Base-by-base conservation (phyloP, 2,113 vertebrate species). In the Gallinago paraguaiae region DNA sequence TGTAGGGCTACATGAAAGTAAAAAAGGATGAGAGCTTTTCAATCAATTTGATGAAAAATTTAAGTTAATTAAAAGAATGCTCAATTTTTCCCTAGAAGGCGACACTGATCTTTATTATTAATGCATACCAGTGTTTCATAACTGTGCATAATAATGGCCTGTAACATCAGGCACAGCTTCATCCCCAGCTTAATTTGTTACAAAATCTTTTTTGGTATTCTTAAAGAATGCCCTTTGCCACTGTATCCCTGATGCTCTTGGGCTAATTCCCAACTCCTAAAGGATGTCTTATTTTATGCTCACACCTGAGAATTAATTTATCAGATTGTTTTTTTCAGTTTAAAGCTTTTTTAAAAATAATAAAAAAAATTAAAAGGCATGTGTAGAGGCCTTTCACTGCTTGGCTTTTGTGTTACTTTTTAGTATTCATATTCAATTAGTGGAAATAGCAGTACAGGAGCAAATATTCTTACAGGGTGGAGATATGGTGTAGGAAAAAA, bases 31-130 rank as follows among this genome's bases (percentile, higher is more conserved):
- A 98, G 97, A 98, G 97, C 91, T 97, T 98, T 98, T 98, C 97
- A 98, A 98, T 98, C 97, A 98, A 98, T 97, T 97, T 97, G 97
- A 98, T 98, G 96, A 98, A 98, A 98, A 98, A 96, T 95, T 97
- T 98, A 98, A 98, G 96, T 98, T 98, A 98, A 98, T 98, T 98
- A 98, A 98, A 98, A 97, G 97, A 98, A 98, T 98, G 96, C 96
- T 98, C 86, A 94, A 75, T 97, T 96, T 98, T 97, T 97, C 97
- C 98, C 97, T 98, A 97, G 97, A 98, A 98, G 97, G 98, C 81
- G 61, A 96, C 96, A 91, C 97, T 98, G 98, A 98, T 98, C 98
- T 98, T 98, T 97, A 97, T 98, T 98, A 98, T 98, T 98, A 98
- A 98, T 98, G 98, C 98, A 97, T 90, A 87, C 96, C 78, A 97